Percentiles rank a stretch among this genome's conserved stretches.
These are phyloP conservation scores for Eolophus roseicapilla DNA, from an alignment of 2,113 vertebrate genomes.

Conservation along the genomic window DNA sequence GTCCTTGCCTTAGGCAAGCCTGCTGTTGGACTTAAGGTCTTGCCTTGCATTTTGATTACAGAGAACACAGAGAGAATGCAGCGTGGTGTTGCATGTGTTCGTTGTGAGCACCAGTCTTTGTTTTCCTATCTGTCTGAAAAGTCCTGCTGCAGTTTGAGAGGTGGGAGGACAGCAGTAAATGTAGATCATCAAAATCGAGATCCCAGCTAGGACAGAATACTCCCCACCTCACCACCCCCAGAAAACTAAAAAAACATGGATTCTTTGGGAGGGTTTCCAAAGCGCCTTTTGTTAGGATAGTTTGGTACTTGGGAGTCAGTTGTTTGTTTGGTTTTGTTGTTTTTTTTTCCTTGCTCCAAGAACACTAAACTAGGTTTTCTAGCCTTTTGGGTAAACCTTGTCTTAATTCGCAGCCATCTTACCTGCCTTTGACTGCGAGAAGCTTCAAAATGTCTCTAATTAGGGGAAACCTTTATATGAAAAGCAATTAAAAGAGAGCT, in stretches of 20 bases:
- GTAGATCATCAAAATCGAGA: background rate
- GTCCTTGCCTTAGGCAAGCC: background rate
- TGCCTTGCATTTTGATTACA: background rate
- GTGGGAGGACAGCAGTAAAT: background rate
- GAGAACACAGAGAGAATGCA: too few species aligned
- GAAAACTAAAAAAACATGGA: background rate
- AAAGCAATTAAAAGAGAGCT: background rate
- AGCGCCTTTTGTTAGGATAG: background rate
- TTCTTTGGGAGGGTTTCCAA: background rate
- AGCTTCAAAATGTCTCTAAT: background rate
- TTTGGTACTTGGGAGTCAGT: background rate
- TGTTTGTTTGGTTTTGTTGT: background rate
- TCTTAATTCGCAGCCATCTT: background rate
- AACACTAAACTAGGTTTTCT: background rate
- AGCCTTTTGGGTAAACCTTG: background rate
- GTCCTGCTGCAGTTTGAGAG: background rate
- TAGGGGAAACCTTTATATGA: background rate
- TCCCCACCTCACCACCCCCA: too few species aligned
- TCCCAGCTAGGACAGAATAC: background rate
- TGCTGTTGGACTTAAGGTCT: background rate
- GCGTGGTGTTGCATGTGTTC: fast-evolving
- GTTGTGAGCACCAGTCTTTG: background rate
- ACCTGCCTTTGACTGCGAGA: background rate
- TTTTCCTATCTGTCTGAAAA: background rate
- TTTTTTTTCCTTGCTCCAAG: background rate